Evolutionary conservation across 2,113 vertebrate genomes (phyloP).

Genomic region (Toxotes jaculatrix): DNA sequence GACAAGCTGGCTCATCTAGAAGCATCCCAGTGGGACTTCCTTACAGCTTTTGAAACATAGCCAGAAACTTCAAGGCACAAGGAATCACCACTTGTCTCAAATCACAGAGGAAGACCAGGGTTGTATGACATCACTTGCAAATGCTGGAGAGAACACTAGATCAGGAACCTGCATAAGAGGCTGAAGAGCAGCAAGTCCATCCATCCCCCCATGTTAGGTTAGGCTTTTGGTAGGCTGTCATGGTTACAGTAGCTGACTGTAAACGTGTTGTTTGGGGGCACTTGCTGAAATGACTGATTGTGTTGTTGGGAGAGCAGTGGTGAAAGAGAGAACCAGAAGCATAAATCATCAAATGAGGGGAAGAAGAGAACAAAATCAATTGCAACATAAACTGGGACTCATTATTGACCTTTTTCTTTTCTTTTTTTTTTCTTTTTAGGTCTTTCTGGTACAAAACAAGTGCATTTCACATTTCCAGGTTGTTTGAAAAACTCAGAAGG

Average conservation of each 20-base stretch:
- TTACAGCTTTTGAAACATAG: background rate
- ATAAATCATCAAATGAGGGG: too few species aligned
- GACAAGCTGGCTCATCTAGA: background rate
- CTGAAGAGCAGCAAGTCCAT: background rate
- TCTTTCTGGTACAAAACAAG: background rate
- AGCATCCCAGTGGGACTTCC: too few species aligned
- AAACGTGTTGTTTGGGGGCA: background rate
- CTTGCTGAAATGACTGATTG: background rate
- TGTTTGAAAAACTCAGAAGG: background rate
- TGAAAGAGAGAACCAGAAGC: too few species aligned
- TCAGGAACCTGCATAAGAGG: background rate
- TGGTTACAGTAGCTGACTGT: too few species aligned
- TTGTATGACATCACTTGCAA: background rate
- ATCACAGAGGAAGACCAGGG: background rate
- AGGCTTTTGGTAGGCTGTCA: too few species aligned
- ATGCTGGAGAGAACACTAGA: background rate
- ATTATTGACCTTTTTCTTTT: too few species aligned
- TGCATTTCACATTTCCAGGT: background rate
- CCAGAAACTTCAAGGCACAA: background rate
- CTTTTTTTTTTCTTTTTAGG: too few species aligned
- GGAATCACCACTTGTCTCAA: background rate
- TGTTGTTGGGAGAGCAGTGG: too few species aligned
- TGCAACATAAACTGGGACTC: too few species aligned
- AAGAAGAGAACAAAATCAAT: too few species aligned
- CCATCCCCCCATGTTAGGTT: too few species aligned